Evolutionary conservation across 2,113 vertebrate species (phyloP).

Genomic region (Rhegmatorhina hoffmannsi): DNA sequence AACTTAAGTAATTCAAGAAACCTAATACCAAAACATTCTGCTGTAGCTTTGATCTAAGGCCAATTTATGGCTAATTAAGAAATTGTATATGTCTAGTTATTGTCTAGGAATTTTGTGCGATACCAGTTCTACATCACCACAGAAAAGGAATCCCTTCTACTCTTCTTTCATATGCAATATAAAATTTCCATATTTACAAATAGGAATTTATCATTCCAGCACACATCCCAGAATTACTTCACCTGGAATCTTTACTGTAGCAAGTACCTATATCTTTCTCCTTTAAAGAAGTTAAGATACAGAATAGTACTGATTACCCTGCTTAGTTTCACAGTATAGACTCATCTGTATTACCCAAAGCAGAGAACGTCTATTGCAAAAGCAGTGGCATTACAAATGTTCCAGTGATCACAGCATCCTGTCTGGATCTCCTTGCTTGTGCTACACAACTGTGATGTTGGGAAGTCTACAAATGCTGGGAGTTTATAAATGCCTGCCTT

Average conservation of each 20-base stretch:
- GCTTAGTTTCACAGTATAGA: not conserved
- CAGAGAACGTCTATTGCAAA: not conserved
- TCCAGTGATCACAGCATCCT: not conserved
- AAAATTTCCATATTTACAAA: not conserved
- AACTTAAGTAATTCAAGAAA: not conserved
- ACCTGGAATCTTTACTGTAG: not conserved
- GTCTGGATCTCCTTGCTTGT: not conserved
- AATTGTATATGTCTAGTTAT: not conserved
- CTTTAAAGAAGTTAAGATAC: not conserved
- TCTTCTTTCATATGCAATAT: not conserved
- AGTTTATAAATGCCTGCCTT: not conserved
- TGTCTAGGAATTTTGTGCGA: not conserved
- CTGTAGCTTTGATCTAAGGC: not conserved
- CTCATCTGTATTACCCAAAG: not conserved
- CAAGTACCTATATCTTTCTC: not conserved
- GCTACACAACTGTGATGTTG: not conserved
- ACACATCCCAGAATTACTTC: not conserved
- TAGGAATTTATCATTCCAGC: not conserved
- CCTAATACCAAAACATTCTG: not conserved
- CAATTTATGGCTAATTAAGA: not conserved
- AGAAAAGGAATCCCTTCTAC: not conserved
- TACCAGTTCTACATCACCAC: not conserved
- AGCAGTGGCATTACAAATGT: not conserved
- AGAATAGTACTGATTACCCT: not conserved
- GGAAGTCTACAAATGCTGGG: not conserved